phyloP scores from a whole-genome alignment of 2,797 vertebrate genomes.

The Chelonia mydas region DNA sequence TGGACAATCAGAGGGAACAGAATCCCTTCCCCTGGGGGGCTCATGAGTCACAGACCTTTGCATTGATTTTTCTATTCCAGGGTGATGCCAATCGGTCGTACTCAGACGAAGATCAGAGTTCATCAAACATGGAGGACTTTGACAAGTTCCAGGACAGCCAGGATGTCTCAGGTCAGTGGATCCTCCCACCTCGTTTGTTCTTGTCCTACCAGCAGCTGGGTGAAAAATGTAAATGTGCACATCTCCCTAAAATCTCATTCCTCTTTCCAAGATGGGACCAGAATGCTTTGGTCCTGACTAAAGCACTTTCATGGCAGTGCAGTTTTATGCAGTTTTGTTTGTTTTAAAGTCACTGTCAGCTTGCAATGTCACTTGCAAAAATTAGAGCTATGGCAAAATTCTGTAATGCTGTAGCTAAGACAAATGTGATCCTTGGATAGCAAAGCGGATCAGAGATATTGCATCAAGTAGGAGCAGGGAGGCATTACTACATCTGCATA shows the following conservation, averaged over 20 bases:
- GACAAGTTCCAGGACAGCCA: conserved; percentile 91
- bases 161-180: conserved; percentile 87
- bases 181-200: background rate
- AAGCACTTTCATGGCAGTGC: background rate
- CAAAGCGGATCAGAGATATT: background rate
- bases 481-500: background rate
- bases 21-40: background rate
- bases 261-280: background rate
- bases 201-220: background rate
- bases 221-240: conserved; percentile 34
- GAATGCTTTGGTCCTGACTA: background rate
- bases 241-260: conserved; percentile 19
- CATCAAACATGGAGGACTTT: conserved; percentile 91
- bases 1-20: background rate
- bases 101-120: conserved; percentile 95
- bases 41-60: conserved; percentile 16
- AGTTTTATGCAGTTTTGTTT: background rate
- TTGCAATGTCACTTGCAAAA: conserved; percentile 5
- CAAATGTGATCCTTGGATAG: background rate
- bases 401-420: conserved; percentile 1
- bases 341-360: background rate
- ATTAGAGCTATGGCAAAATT: background rate
- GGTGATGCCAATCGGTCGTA: conserved; percentile 97
- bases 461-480: background rate
- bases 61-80: conserved; percentile 78